phyloP scores from a whole-genome alignment of 92 coral and sea anemone species.

The Zoanthus sociatus region DNA sequence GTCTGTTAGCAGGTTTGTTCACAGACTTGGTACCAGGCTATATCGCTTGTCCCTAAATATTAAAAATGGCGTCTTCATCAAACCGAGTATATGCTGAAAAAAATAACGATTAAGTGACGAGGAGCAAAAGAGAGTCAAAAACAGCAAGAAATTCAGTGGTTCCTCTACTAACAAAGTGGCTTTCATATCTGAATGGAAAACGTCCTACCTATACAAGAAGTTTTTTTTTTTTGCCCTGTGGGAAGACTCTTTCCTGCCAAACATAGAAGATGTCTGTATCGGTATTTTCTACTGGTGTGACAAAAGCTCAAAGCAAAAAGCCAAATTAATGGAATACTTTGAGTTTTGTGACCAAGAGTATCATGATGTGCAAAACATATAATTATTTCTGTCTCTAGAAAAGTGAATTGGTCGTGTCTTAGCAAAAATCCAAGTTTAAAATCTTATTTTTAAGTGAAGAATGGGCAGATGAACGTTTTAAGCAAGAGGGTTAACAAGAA shows the following conservation, averaged over 20 bases:
- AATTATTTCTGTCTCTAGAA: slow-evolving; percentile 43
- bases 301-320: slow-evolving; percentile 53
- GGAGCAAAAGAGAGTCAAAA: no score
- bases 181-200: no score
- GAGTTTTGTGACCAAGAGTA: slow-evolving; percentile 57
- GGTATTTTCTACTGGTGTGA: slow-evolving; percentile 54
- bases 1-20: background rate
- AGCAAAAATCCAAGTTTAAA: slow-evolving; percentile 47
- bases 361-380: slow-evolving; percentile 50
- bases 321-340: slow-evolving; percentile 46
- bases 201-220: no score
- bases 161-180: no score
- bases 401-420: slow-evolving; percentile 43
- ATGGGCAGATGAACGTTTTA: slow-evolving; percentile 45
- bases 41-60: background rate
- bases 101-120: no score
- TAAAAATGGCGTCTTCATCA: background rate
- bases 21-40: background rate
- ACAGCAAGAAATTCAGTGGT: no score
- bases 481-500: slow-evolving; percentile 28
- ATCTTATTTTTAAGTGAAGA: slow-evolving; percentile 46
- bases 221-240: no score
- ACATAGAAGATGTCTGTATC: slow-evolving; percentile 48
- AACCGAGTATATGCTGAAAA: no score
- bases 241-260: no score